Evolutionary conservation across 2,888 invertebrate genomes (phyloP), one percentile per base, ranked within the genome.

Genomic region (Rosalia funebris): DNA sequence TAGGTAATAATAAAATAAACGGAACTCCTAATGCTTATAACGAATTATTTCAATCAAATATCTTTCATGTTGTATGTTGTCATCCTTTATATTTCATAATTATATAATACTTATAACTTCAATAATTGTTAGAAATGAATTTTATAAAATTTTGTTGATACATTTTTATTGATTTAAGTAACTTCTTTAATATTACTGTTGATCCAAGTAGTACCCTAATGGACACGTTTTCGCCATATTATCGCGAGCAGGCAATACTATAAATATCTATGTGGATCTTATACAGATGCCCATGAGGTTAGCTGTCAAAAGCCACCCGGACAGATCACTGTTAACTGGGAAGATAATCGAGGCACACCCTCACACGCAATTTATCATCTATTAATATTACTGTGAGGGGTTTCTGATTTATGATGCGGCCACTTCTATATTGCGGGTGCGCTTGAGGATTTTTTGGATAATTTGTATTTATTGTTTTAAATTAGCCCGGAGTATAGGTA

Each of bases 301-400:
- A 47, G 32, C 47, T 19, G 47, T 47, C 47, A 47, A 47, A 32
- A 15, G 25, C 10, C 47, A 25, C 12, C 47, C 47, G 14, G 47
- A 47, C 47, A 14, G 25, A 47, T 47, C 47, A 47, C 32, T 11
- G 47, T 47, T 47, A 47, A 47, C 47, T 47, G 31, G 34, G 10
- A 34, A 47, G 47, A 47, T 47, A 32, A 47, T 47, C 47, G 31
- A 14, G 32, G 12, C 32, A 25, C 31, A 47, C 12, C 47, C 47
- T 25, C 47, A 25, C 34, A 47, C 47, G 25, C 16, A 47, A 47
- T 47, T 31, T 47, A 47, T 47, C 47, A 47, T 32, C 31, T 47
- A 47, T 47, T 47, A 47, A 47, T 47, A 47, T 47, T 31, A 31
- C 47, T 11, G 34, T 14, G 47, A 25, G 20, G 19, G 19, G 11